Percentiles rank a stretch among this genome's conserved stretches.
Evolutionary conservation across 2,888 invertebrate genomes (phyloP).

Genomic region (Cacoxenus indagator): DNA sequence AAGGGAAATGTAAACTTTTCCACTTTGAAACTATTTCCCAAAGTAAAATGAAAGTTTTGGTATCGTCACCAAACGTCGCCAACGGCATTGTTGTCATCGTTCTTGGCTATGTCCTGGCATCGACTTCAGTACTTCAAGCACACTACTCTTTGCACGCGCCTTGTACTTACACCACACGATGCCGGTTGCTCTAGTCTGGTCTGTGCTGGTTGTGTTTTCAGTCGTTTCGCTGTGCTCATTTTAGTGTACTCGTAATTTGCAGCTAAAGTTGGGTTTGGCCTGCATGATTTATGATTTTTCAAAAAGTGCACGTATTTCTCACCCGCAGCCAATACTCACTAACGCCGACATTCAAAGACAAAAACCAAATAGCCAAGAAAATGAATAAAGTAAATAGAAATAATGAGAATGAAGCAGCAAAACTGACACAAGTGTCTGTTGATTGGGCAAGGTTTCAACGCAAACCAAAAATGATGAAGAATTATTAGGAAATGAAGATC

Average conservation of each 20-base stretch:
- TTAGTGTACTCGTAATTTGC: constrained; percentile 51
- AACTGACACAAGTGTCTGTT: no score
- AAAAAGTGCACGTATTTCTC: constrained; percentile 47
- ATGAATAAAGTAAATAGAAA: neutral
- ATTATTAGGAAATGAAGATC: no score
- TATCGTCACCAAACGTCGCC: neutral
- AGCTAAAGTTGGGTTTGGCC: constrained; percentile 48
- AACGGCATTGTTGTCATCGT: neutral
- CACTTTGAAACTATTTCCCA: constrained; percentile 60
- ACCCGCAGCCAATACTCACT: neutral
- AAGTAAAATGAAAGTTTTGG: constrained; percentile 53
- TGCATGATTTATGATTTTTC: constrained; percentile 60
- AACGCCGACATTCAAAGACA: neutral
- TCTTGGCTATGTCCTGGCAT: neutral
- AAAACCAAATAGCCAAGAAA: constrained; percentile 18
- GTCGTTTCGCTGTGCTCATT: neutral
- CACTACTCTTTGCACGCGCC: no score
- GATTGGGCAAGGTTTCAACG: no score
- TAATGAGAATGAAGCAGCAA: neutral
- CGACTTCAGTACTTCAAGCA: neutral
- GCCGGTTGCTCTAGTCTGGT: no score
- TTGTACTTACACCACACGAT: no score
- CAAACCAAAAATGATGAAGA: no score
- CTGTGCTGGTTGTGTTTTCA: no score
- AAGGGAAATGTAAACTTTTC: constrained; percentile 48